These are phyloP conservation scores for Chaunax sp. DNA, from an alignment of 2,797 vertebrate genomes.

Conservation along the genomic window DNA sequence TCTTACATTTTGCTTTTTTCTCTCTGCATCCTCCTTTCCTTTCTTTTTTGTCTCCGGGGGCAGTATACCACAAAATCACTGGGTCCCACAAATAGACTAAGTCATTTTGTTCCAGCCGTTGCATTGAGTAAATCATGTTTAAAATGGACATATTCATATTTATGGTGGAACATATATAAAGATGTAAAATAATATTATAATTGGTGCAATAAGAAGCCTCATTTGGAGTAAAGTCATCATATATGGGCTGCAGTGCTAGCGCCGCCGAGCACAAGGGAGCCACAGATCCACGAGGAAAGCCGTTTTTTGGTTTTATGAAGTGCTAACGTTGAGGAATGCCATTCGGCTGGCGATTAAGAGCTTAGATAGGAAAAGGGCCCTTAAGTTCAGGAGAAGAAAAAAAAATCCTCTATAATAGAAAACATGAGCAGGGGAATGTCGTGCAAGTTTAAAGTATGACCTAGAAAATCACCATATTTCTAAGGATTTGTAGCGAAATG, in stretches of 20 bases:
- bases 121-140: background rate
- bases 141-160: background rate
- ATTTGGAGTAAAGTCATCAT: constrained; percentile 7
- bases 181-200: background rate
- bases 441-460: constrained; percentile 37
- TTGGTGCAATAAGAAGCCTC: constrained; percentile 17
- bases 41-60: constrained; percentile 24
- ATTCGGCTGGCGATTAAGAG: constrained; percentile 41
- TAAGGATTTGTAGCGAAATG: background rate
- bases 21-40: constrained; percentile 1
- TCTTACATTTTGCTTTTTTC: constrained; percentile 54
- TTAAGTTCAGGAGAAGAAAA: constrained; percentile 42
- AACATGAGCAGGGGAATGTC: constrained; percentile 14
- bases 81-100: constrained; percentile 17
- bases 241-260: background rate
- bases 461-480: background rate
- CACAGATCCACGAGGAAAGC: constrained; percentile 42
- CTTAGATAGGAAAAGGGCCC: constrained; percentile 58
- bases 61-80: constrained; percentile 35
- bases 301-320: constrained; percentile 45
- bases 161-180: background rate
- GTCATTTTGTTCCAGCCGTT: background rate
- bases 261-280: constrained; percentile 13
- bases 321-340: constrained; percentile 62
- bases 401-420: constrained; percentile 18